Evolutionary conservation across 2,113 vertebrate genomes (phyloP).

Genomic region (Syrmaticus mikado): DNA sequence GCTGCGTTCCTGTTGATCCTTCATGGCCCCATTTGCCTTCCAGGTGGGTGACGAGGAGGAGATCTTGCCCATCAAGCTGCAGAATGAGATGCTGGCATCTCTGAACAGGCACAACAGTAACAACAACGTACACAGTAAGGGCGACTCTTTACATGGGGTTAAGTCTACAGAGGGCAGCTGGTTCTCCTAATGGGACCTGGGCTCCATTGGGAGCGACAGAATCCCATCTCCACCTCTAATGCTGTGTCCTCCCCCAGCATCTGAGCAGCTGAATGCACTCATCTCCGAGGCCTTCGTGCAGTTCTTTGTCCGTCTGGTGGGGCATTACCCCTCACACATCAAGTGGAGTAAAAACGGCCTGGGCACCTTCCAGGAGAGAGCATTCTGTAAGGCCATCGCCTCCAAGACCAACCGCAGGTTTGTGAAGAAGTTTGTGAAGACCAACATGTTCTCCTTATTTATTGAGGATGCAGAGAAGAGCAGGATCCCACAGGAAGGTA

Average conservation of each 20-base stretch:
- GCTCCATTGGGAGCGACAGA: neutral
- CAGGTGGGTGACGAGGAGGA: conserved; percentile 89
- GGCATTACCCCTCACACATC: conserved; percentile 86
- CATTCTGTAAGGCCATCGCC: conserved; percentile 87
- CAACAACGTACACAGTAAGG: conserved; percentile 75
- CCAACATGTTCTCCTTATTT: conserved; percentile 95
- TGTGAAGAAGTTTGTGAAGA: conserved; percentile 91
- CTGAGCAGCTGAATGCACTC: conserved; percentile 86
- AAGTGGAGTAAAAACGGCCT: conserved; percentile 54
- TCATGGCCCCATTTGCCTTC: neutral
- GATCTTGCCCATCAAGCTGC: conserved; percentile 88
- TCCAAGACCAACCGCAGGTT: conserved; percentile 85
- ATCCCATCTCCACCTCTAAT: neutral
- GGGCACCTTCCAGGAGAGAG: conserved; percentile 82
- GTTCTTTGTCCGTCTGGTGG: conserved; percentile 89
- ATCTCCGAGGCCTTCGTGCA: conserved; percentile 90
- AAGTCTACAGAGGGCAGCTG: neutral
- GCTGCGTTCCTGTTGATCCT: neutral
- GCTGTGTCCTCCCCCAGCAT: conserved; percentile 67
- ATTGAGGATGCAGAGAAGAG: conserved; percentile 92
- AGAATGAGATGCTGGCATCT: conserved; percentile 80
- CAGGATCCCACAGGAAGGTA: conserved; percentile 86
- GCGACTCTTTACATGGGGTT: rapidly evolving
- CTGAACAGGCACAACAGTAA: conserved; percentile 68
- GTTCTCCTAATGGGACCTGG: neutral